phyloP scores from a whole-genome alignment of 2,888 invertebrate genomes.

The Mesorhabditis spiculigera region DNA sequence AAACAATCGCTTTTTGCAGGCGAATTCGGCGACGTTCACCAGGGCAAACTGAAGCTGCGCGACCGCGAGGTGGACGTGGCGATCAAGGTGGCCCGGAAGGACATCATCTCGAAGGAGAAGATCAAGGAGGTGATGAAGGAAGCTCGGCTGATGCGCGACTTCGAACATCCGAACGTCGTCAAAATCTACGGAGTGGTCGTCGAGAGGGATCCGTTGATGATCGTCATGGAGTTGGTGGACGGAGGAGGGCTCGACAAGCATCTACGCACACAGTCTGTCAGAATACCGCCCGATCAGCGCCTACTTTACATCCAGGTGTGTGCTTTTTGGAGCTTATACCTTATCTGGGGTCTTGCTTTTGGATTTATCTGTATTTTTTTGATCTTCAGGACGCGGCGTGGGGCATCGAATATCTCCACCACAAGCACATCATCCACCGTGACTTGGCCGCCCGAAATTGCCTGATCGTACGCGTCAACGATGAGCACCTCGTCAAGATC shows the following conservation, averaged over 20 bases:
- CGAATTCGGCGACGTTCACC: constrained; percentile 25
- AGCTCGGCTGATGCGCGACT: constrained; percentile 24
- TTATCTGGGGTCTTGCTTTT: too few species aligned
- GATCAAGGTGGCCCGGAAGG: not conserved
- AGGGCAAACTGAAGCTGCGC: constrained; percentile 13
- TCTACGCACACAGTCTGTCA: not conserved
- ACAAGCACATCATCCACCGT: constrained; percentile 17
- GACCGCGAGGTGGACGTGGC: not conserved
- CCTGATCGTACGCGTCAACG: constrained; percentile 15
- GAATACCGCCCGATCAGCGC: too few species aligned
- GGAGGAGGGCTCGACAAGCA: constrained; percentile 16
- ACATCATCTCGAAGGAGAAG: constrained; percentile 5
- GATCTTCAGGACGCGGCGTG: constrained; percentile 13
- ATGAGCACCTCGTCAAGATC: constrained; percentile 21
- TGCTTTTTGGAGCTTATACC: too few species aligned
- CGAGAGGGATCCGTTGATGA: constrained; percentile 25
- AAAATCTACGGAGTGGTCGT: constrained; percentile 27
- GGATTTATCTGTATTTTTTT: not conserved
- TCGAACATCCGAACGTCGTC: constrained; percentile 25
- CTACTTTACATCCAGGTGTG: too few species aligned
- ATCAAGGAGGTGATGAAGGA: constrained; percentile 31
- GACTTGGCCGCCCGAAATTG: constrained; percentile 23
- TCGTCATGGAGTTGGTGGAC: constrained; percentile 24
- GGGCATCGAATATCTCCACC: constrained; percentile 20
- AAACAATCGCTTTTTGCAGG: constrained; percentile 17